Evolutionary conservation across 2,888 invertebrate genomes (phyloP).

Genomic region (Lepidonotus clava): DNA sequence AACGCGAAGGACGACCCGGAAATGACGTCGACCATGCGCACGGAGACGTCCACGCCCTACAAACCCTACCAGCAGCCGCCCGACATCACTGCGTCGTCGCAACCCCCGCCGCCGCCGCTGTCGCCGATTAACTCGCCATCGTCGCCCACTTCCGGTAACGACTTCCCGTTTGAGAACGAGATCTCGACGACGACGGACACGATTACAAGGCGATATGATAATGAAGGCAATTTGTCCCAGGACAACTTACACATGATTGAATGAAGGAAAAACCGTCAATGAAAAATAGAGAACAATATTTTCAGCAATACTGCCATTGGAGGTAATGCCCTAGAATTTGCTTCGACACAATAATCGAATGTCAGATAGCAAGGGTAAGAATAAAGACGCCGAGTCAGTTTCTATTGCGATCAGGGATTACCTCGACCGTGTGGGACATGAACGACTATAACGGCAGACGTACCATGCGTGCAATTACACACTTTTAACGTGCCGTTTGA

Average conservation of each 20-base stretch:
- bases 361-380: too few relatives aligned
- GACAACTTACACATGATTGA: conserved; percentile 30
- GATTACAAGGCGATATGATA: conserved; percentile 23
- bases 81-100: conserved; percentile 21
- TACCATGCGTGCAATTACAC: too few relatives aligned
- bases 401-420: too few relatives aligned
- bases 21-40: background rate
- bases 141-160: background rate
- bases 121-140: background rate
- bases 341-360: too few relatives aligned
- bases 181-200: conserved; percentile 34
- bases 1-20: background rate
- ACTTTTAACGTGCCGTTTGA: too few relatives aligned
- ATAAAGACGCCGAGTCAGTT: too few relatives aligned
- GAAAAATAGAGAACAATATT: background rate
- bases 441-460: too few relatives aligned
- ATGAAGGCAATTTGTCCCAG: conserved; percentile 21
- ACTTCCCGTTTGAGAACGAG: conserved; percentile 35
- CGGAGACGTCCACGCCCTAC: background rate
- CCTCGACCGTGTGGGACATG: too few relatives aligned
- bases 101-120: background rate
- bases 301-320: too few relatives aligned
- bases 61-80: conserved; percentile 3
- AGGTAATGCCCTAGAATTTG: too few relatives aligned
- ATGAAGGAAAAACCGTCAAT: background rate